phyloP scores from a whole-genome alignment of 2,797 vertebrate genomes.

The Dipus sagitta region DNA sequence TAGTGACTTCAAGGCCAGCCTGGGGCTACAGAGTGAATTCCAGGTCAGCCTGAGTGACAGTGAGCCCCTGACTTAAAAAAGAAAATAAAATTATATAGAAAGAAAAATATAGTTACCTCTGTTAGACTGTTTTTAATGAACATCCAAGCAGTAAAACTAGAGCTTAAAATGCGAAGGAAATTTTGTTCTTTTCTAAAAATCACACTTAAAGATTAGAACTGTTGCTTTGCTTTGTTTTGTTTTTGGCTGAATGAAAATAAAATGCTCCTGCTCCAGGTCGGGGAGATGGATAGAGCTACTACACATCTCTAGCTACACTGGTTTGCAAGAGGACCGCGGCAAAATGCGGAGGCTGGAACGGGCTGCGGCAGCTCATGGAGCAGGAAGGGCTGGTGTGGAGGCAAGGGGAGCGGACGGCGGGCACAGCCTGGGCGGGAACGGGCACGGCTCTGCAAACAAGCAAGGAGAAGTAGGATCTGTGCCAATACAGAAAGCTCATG shows the following conservation, averaged over 20 bases:
- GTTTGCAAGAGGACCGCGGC: not conserved
- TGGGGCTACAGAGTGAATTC: too few species aligned
- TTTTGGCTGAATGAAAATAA: not conserved
- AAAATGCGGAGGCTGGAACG: not conserved
- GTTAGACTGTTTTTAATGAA: not conserved
- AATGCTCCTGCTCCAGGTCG: not conserved
- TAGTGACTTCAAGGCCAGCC: too few species aligned
- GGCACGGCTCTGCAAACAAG: not conserved
- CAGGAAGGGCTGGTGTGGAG: not conserved
- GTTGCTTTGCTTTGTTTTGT: not conserved
- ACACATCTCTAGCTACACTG: not conserved
- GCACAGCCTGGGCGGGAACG: not conserved
- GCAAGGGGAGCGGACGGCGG: not conserved
- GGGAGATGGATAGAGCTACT: not conserved
- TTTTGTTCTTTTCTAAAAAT: not conserved
- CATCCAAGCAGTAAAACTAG: not conserved
- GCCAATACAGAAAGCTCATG: not conserved
- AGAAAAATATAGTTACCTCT: not conserved
- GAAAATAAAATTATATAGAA: not conserved
- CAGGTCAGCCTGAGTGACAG: too few species aligned
- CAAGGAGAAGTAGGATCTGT: not conserved
- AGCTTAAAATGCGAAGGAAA: conserved; percentile 39
- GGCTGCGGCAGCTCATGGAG: not conserved
- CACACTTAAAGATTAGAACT: conserved; percentile 8
- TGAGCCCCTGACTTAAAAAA: not conserved